phyloP scores from a whole-genome alignment of 1,140 invertebrate species.

The Heliconius himera region DNA sequence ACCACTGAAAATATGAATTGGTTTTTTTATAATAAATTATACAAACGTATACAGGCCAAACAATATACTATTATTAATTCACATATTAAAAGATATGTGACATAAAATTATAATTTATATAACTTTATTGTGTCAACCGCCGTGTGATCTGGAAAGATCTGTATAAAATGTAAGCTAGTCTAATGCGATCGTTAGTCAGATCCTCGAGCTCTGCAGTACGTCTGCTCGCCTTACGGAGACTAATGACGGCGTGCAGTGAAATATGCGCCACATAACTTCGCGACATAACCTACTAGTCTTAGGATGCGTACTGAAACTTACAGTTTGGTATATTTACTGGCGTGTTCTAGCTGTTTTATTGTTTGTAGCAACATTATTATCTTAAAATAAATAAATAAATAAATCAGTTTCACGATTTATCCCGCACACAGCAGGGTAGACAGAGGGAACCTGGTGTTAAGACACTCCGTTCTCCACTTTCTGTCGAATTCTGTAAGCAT shows the following conservation, averaged over 20 bases:
- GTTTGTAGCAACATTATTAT: background rate
- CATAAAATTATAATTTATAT: background rate
- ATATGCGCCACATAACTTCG: slow-evolving; percentile 55
- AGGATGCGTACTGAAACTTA: slow-evolving; percentile 12
- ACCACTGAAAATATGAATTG: no score
- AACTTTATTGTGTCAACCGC: background rate
- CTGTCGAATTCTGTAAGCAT: no score
- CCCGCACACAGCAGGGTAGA: no score
- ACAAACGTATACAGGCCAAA: no score
- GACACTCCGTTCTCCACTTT: no score
- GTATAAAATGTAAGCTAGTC: slow-evolving; percentile 59
- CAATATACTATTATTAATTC: no score
- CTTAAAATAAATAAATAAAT: no score
- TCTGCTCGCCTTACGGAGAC: slow-evolving; percentile 48
- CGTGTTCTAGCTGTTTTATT: background rate
- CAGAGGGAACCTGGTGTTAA: no score
- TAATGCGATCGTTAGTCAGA: slow-evolving; percentile 59
- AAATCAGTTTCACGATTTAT: no score
- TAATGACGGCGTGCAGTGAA: slow-evolving; percentile 59
- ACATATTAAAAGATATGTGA: no score
- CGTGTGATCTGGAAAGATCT: slow-evolving; percentile 49
- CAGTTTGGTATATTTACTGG: background rate
- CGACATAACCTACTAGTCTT: slow-evolving; percentile 43
- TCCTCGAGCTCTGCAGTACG: slow-evolving; percentile 43
- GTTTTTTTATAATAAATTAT: no score